Evolutionary conservation across 2,888 invertebrate species (phyloP), one percentile per base, ranked within the genome.

Genomic region (Athalia rosae): DNA sequence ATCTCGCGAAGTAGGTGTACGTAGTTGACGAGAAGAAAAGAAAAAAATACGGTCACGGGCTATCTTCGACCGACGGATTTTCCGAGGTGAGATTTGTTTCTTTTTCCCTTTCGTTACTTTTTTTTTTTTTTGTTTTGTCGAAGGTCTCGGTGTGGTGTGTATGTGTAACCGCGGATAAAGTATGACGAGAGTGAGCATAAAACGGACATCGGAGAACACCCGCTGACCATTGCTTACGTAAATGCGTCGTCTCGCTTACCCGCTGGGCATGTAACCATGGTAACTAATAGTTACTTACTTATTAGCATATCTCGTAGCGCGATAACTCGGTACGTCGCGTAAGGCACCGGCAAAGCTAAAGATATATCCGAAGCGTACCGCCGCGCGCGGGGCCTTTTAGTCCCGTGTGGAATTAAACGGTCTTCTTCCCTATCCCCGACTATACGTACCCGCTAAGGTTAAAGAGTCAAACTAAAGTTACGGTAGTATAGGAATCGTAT

Each of bases 241-340:
- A 74, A 74, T 74, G 61, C 48, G 41, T 74, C 77, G 56, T 58
- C 61, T 47, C 41, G 66, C 77, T 45, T 62, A 63, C 77, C 58
- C 69, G 64, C 79, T 76, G 66, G 78, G 76, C 63, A 50, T 59
- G 78, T 76, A 78, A 76, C 79, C 78, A 64, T 81, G 80, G 80
- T 80, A 80, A 79, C 76, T 69, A 67, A 77, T 77, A 76, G 78
- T 80, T 80, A 77, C 78, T 80, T 80, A 78, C 80, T 77, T 80
- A 81, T 86, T 86, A 82, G 84, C 85, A 84, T 84, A 85, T 86
- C 83, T 84, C 76, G 59, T 79, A 71, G 79, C 77, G 81, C 84
- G 85, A 84, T 85, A 84, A 84, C 80, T 82, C 81, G 78, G 76
- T 77, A 81, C 82, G 82, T 84, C 82, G 85, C 81, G 80, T 82